Percentiles rank a stretch among this genome's conserved stretches.
Conservation (phyloP, 2,888 invertebrate genomes). For the Hypercompe scribonia region DNA sequence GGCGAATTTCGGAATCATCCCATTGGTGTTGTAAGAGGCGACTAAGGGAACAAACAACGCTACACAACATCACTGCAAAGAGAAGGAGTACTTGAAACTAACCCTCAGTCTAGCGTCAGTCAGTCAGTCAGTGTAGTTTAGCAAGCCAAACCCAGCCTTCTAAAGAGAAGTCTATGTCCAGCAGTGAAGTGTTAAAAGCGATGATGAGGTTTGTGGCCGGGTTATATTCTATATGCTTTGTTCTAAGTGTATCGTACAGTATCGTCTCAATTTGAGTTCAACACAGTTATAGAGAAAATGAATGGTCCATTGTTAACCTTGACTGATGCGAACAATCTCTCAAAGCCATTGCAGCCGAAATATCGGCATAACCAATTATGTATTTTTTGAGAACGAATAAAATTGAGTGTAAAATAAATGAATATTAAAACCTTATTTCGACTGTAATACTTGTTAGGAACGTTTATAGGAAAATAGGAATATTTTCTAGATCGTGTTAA, state of each 20-base stretch:
- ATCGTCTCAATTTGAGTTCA: not conserved
- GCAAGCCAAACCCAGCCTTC: too few species aligned
- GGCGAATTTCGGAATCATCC: too few species aligned
- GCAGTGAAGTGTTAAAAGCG: too few species aligned
- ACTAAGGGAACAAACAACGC: too few species aligned
- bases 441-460: not conserved
- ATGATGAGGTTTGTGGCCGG: too few species aligned
- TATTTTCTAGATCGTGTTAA: not conserved
- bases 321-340: slow-evolving; percentile 18
- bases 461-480: not conserved
- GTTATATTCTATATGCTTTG: not conserved
- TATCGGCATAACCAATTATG: slow-evolving; percentile 16
- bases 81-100: too few species aligned
- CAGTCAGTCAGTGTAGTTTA: too few species aligned
- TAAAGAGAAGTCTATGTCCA: too few species aligned
- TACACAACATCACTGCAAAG: too few species aligned
- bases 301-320: slow-evolving; percentile 12
- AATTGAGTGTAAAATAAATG: not conserved
- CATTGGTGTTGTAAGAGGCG: too few species aligned
- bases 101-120: too few species aligned
- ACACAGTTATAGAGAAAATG: slow-evolving; percentile 3
- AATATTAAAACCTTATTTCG: not conserved
- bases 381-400: slow-evolving; percentile 7
- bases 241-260: not conserved
- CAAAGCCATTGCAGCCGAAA: slow-evolving; percentile 7